Evolutionary conservation across 2,113 vertebrate genomes (phyloP).

Genomic region (Antennarius striatus): DNA sequence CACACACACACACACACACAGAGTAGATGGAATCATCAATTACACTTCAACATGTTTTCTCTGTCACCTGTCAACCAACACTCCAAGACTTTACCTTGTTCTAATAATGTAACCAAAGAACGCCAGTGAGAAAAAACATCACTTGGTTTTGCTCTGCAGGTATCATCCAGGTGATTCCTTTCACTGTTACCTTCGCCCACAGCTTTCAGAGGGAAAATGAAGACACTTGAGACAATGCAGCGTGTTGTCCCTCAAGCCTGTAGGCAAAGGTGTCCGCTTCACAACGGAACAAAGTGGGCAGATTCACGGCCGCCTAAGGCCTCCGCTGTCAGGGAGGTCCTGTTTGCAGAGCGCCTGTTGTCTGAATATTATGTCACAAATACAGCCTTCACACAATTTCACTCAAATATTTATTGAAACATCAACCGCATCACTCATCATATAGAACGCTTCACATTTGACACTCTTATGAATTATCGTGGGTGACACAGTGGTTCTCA

Average conservation of each 20-base stretch:
- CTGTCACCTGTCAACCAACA: no score
- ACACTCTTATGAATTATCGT: no score
- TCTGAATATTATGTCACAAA: slow-evolving; percentile 30
- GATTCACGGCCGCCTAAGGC: slow-evolving; percentile 52
- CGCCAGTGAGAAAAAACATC: background rate
- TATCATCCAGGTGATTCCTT: slow-evolving; percentile 55
- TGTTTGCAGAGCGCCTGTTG: slow-evolving; percentile 39
- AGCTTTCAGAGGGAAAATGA: slow-evolving; percentile 48
- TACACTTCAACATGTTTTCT: no score
- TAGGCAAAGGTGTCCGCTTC: slow-evolving; percentile 55
- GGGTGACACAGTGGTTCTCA: no score
- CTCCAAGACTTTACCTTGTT: no score
- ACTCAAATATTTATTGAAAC: slow-evolving; percentile 41
- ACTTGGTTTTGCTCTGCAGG: slow-evolving; percentile 11
- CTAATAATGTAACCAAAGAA: no score
- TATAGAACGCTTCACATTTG: no score
- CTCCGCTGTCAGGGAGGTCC: slow-evolving; percentile 57
- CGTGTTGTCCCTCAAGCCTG: slow-evolving; percentile 53
- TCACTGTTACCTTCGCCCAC: slow-evolving; percentile 28
- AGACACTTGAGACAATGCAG: slow-evolving; percentile 53
- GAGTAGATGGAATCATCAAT: no score
- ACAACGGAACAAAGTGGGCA: slow-evolving; percentile 57
- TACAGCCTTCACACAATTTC: background rate
- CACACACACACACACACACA: no score
- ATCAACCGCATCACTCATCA: background rate